These are phyloP conservation scores for Dinocampus coccinellae DNA, from an alignment of 2,888 invertebrate genomes.

Conservation along the genomic window DNA sequence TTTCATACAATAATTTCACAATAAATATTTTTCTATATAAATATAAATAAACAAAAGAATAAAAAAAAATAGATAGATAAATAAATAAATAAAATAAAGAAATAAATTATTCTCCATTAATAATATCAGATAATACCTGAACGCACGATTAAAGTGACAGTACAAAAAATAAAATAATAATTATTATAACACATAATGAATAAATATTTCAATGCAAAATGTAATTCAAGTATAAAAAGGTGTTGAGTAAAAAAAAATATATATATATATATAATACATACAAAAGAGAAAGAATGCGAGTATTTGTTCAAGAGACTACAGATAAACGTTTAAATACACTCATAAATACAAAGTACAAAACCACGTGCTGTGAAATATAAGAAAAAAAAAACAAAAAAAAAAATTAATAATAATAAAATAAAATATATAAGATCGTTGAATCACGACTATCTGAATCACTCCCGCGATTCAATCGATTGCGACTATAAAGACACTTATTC, in stretches of 20 bases:
- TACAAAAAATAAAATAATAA: not conserved
- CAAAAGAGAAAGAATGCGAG: not conserved
- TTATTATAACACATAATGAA: not conserved
- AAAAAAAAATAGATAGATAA: too few relatives aligned
- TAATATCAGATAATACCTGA: not conserved
- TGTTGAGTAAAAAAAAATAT: not conserved
- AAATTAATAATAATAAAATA: too few relatives aligned
- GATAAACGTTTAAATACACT: not conserved
- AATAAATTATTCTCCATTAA: not conserved
- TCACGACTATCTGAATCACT: slow-evolving; percentile 37
- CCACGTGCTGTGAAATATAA: slow-evolving; percentile 16
- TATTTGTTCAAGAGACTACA: not conserved
- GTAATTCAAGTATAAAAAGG: slow-evolving; percentile 8
- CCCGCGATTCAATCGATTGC: slow-evolving; percentile 30
- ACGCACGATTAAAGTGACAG: not conserved
- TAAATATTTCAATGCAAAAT: slow-evolving; percentile 1
- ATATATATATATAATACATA: not conserved
- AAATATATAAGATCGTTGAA: slow-evolving; percentile 31
- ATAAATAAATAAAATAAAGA: too few relatives aligned
- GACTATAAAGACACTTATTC: slow-evolving; percentile 22
- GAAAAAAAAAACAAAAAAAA: too few relatives aligned
- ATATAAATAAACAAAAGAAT: too few relatives aligned
- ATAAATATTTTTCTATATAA: too few relatives aligned
- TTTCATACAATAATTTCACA: too few relatives aligned
- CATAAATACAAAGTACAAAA: slow-evolving; percentile 9